phyloP scores from a whole-genome alignment of 1,140 invertebrate species.

The Matsumurasca onukii region DNA sequence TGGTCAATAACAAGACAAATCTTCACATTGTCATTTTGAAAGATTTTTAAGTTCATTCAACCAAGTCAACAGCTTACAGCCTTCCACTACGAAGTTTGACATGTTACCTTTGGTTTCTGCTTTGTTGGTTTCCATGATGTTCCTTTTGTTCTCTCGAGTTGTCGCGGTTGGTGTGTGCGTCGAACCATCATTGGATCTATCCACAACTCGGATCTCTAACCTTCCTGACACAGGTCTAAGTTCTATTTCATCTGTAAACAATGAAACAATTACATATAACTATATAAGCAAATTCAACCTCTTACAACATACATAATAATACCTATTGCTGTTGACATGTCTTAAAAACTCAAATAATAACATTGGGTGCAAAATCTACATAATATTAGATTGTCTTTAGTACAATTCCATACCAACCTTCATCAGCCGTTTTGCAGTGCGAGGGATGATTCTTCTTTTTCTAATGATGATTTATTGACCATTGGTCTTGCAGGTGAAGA shows the following conservation, averaged over 20 bases:
- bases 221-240: slow-evolving; percentile 65
- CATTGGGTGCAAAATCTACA: no score
- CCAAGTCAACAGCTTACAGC: no score
- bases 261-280: background rate
- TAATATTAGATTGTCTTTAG: no score
- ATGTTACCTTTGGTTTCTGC: slow-evolving; percentile 30
- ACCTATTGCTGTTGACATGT: no score
- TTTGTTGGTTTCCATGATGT: slow-evolving; percentile 29
- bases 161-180: slow-evolving; percentile 31
- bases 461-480: slow-evolving; percentile 35
- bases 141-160: slow-evolving; percentile 32
- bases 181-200: slow-evolving; percentile 42
- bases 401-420: no score
- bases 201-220: slow-evolving; percentile 77
- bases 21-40: no score
- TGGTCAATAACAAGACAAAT: no score
- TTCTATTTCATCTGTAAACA: slow-evolving; percentile 40
- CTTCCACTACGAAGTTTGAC: no score
- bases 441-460: slow-evolving; percentile 39
- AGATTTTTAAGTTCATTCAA: no score
- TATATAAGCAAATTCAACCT: background rate
- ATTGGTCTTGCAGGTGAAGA: slow-evolving; percentile 4
- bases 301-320: no score
- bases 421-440: slow-evolving; percentile 39
- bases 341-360: no score